These are phyloP conservation scores for Dynastes hyllus DNA, from an alignment of 2,888 invertebrate genomes.

Conservation along the genomic window DNA sequence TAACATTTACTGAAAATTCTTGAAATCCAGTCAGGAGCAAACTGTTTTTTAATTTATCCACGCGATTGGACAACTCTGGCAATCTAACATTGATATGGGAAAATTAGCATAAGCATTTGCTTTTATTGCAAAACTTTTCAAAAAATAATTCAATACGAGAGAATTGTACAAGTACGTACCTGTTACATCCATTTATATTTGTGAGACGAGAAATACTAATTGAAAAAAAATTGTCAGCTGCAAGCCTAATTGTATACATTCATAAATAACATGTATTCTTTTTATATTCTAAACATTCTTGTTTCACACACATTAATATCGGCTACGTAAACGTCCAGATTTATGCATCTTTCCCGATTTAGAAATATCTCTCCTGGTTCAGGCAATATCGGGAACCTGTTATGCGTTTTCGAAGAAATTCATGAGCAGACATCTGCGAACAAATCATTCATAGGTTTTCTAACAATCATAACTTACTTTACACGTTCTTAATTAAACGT, in stretches of 20 bases:
- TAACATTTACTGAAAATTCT: too few species aligned
- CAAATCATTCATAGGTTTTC: too few species aligned
- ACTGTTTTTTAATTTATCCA: too few species aligned
- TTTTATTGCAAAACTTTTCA: too few species aligned
- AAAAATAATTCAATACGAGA: too few species aligned
- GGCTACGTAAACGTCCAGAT: not conserved
- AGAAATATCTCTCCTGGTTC: conserved; percentile 5
- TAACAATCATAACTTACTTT: too few species aligned
- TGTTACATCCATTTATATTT: not conserved
- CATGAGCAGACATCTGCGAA: too few species aligned
- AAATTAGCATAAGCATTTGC: too few species aligned
- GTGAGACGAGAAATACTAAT: not conserved
- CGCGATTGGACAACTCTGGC: too few species aligned
- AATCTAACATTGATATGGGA: too few species aligned
- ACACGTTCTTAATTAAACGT: too few species aligned
- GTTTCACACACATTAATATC: not conserved
- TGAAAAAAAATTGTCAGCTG: not conserved
- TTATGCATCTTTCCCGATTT: not conserved
- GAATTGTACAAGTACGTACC: not conserved
- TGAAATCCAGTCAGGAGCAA: too few species aligned
- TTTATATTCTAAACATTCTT: conserved; percentile 1
- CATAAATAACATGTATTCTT: not conserved
- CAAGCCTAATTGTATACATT: not conserved
- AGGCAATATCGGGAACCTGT: not conserved
- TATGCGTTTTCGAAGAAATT: not conserved